Percentiles rank a stretch among this genome's conserved stretches.
Conservation (phyloP, 2,113 vertebrate genomes). For the Phylloscopus trochilus region DNA sequence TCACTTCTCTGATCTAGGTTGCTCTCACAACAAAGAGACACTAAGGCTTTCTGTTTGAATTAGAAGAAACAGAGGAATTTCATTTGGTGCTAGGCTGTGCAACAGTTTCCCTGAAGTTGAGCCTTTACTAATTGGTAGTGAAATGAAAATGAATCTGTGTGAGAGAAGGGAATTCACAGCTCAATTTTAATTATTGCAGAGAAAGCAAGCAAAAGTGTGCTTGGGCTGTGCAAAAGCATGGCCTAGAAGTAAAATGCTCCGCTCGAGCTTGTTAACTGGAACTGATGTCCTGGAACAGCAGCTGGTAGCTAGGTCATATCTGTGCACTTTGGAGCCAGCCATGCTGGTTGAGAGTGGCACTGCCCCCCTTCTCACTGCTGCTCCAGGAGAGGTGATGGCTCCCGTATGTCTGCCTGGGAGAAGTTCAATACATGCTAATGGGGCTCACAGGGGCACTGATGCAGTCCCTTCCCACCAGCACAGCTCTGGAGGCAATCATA, state of each 20-base stretch:
- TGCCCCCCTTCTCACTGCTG: background rate
- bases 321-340: background rate
- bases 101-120: slow-evolving; percentile 17
- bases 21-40: slow-evolving; percentile 21
- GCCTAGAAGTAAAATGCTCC: background rate
- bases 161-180: slow-evolving; percentile 12
- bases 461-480: background rate
- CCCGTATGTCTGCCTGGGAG: background rate
- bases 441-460: background rate
- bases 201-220: background rate
- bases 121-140: slow-evolving; percentile 27
- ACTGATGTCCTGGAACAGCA: background rate
- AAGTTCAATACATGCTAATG: background rate
- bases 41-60: slow-evolving; percentile 37
- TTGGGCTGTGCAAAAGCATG: background rate
- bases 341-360: background rate
- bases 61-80: background rate
- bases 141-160: slow-evolving; percentile 32
- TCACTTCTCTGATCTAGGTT: slow-evolving; percentile 46
- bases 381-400: background rate
- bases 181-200: slow-evolving; percentile 14
- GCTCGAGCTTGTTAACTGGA: background rate
- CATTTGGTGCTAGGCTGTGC: background rate
- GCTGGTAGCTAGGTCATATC: background rate
- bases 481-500: background rate